Evolutionary conservation across 2,113 vertebrate genomes (phyloP).

Genomic region (Typhlomys cinereus): DNA sequence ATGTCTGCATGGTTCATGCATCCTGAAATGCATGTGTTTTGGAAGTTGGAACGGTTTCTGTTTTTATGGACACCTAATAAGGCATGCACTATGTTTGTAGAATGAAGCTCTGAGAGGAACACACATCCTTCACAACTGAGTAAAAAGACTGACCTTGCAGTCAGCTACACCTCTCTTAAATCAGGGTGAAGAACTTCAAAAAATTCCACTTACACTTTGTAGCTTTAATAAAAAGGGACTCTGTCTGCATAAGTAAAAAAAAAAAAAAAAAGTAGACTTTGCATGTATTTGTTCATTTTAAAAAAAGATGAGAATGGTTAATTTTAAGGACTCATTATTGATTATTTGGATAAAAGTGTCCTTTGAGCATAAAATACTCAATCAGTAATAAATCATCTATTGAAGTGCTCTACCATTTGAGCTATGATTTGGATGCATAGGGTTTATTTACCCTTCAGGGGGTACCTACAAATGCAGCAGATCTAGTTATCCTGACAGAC

Average conservation of each 20-base stretch:
- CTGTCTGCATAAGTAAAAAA: neutral
- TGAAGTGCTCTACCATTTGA: neutral
- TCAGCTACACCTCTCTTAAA: neutral
- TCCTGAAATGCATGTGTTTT: neutral
- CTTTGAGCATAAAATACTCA: neutral
- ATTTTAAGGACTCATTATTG: neutral
- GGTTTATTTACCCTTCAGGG: conserved; percentile 12
- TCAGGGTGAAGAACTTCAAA: neutral
- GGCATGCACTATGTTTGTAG: neutral
- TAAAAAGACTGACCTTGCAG: too few relatives aligned
- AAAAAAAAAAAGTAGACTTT: neutral
- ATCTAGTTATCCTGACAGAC: conserved; percentile 42
- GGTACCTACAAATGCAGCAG: conserved; percentile 8
- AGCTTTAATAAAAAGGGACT: neutral
- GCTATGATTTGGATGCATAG: neutral
- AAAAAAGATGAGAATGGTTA: neutral
- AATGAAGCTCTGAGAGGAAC: neutral
- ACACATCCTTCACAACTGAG: neutral
- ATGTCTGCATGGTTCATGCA: neutral
- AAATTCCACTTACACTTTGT: neutral
- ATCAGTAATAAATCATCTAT: neutral
- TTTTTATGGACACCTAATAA: neutral
- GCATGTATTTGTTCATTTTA: neutral
- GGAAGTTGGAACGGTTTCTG: neutral
- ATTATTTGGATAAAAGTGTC: neutral